phyloP scores from a whole-genome alignment of 2,888 invertebrate species.

The Rhagophthalmus giganteus region DNA sequence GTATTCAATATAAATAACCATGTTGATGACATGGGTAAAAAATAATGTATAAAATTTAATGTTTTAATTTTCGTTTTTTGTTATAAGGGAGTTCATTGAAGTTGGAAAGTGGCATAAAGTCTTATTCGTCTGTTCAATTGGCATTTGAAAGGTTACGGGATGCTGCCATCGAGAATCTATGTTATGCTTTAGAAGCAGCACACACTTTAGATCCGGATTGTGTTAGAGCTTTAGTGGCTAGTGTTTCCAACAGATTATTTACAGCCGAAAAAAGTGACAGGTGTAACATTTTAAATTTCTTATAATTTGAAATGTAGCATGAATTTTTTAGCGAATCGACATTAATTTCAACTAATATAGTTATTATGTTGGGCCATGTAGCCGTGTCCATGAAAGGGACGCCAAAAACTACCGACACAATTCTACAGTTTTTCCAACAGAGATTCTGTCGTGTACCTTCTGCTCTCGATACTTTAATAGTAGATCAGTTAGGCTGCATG shows the following conservation, averaged over 20 bases:
- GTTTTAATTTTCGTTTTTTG: too few species aligned
- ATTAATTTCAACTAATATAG: constrained; percentile 93
- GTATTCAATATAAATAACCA: too few species aligned
- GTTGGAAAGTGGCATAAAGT: constrained; percentile 57
- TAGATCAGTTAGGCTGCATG: constrained; percentile 97
- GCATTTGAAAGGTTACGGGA: constrained; percentile 92
- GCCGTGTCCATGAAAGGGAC: constrained; percentile 93
- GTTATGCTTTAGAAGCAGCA: constrained; percentile 90
- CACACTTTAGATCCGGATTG: constrained; percentile 87
- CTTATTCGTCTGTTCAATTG: constrained; percentile 61
- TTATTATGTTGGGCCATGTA: constrained; percentile 95
- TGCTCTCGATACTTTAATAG: constrained; percentile 88
- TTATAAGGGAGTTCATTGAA: too few species aligned
- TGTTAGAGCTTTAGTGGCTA: constrained; percentile 93
- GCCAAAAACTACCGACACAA: constrained; percentile 91
- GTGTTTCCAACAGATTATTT: constrained; percentile 93
- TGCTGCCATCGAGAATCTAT: constrained; percentile 94
- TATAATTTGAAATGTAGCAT: neutral
- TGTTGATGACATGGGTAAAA: too few species aligned
- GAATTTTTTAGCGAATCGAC: constrained; percentile 76
- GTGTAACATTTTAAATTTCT: constrained; percentile 51
- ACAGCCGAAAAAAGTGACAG: constrained; percentile 88
- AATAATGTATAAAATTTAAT: too few species aligned
- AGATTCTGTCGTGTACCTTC: constrained; percentile 92
- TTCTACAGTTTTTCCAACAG: constrained; percentile 96